A percentile compares a stretch with the other conserved stretches of the same genome.
phyloP scores from a whole-genome alignment of 2,888 invertebrate species.

The Trichopria drosophilae region DNA sequence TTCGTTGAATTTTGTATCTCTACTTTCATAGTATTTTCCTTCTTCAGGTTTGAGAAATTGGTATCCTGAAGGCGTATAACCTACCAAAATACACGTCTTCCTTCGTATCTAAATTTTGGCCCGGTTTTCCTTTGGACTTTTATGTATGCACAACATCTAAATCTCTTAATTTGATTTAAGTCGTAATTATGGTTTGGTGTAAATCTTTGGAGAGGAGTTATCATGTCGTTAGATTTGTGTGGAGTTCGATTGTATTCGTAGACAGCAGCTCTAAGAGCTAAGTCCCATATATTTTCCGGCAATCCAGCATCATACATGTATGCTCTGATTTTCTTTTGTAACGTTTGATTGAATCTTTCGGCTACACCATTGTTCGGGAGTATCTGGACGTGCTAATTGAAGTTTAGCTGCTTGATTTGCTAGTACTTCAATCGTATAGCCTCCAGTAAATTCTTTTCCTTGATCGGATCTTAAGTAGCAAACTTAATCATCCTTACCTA shows the following conservation, averaged over 20 bases:
- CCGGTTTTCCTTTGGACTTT: constrained; percentile 24
- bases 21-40: too few relatives aligned
- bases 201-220: constrained; percentile 26
- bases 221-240: constrained; percentile 24
- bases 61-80: constrained; percentile 27
- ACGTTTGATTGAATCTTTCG: constrained; percentile 27
- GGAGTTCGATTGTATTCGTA: constrained; percentile 27
- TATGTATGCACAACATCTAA: constrained; percentile 29
- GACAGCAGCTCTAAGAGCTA: constrained; percentile 26
- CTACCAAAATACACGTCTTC: constrained; percentile 27
- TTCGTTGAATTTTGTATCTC: constrained; percentile 36
- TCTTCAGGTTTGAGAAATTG: constrained; percentile 30
- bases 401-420: constrained; percentile 4
- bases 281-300: too few relatives aligned
- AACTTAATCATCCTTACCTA: constrained; percentile 36
- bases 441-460: constrained; percentile 19
- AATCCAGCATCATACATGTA: constrained; percentile 21
- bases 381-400: too few relatives aligned
- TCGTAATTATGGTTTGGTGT: constrained; percentile 22
- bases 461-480: constrained; percentile 39
- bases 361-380: constrained; percentile 30
- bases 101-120: too few relatives aligned
- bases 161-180: constrained; percentile 27
- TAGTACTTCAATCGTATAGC: constrained; percentile 9
- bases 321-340: constrained; percentile 19